These are phyloP conservation scores for Drosophila infuscata DNA, from an alignment of 2,888 invertebrate species.

Conservation along the genomic window DNA sequence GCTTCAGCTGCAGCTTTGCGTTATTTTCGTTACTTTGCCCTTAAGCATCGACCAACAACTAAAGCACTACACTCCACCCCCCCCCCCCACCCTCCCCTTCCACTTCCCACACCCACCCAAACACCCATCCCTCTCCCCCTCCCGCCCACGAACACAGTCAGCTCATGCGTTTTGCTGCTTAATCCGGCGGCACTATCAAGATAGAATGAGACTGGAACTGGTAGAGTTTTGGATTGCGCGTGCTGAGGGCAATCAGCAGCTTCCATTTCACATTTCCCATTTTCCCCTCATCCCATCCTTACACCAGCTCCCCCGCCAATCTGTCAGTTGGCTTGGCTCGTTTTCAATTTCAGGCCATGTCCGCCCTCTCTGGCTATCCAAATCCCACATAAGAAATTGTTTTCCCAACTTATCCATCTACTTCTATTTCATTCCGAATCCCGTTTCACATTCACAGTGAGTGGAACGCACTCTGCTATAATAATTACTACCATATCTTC, in stretches of 20 bases:
- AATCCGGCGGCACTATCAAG: slow-evolving; percentile 77
- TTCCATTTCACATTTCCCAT: not conserved
- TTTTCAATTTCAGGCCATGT: slow-evolving; percentile 72
- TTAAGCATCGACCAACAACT: slow-evolving; percentile 54
- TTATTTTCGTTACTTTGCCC: slow-evolving; percentile 65
- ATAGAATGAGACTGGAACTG: slow-evolving; percentile 51
- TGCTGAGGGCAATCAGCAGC: slow-evolving; percentile 39
- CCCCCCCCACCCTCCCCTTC: not conserved
- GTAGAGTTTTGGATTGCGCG: slow-evolving; percentile 32
- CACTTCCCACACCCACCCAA: slow-evolving; percentile 1
- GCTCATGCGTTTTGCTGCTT: slow-evolving; percentile 75
- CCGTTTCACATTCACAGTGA: slow-evolving; percentile 21
- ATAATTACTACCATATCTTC: slow-evolving; percentile 27
- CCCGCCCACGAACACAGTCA: slow-evolving; percentile 17
- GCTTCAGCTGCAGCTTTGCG: slow-evolving; percentile 77
- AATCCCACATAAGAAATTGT: slow-evolving; percentile 78
- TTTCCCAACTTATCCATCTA: slow-evolving; percentile 67
- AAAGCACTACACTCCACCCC: slow-evolving; percentile 7
- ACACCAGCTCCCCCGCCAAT: not conserved
- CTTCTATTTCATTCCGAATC: slow-evolving; percentile 35
- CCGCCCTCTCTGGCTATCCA: slow-evolving; percentile 34
- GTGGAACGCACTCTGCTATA: slow-evolving; percentile 11
- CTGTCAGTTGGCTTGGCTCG: slow-evolving; percentile 40
- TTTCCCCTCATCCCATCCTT: not conserved
- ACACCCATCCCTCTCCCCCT: not conserved